A percentile compares a stretch with the other conserved stretches of the same genome.
phyloP scores from a whole-genome alignment of 2,888 invertebrate species.

The Frankliniella fusca region DNA sequence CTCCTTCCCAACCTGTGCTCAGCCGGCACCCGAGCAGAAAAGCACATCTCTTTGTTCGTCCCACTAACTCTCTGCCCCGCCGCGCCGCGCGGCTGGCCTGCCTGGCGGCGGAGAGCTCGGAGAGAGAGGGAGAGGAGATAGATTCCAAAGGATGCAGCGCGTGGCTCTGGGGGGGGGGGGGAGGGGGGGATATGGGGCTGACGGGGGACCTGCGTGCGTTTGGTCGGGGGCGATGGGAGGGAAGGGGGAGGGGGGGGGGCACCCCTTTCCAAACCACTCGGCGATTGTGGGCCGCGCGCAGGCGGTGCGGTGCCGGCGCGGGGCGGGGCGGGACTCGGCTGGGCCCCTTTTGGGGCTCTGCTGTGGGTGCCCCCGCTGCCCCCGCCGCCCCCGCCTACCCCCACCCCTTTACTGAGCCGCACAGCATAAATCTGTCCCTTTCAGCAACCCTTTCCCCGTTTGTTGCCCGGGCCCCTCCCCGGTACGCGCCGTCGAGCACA shows the following conservation, averaged over 20 bases:
- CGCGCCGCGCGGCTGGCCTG: neutral
- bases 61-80: neutral
- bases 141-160: neutral
- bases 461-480: neutral
- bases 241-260: neutral
- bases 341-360: too few relatives aligned
- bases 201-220: too few relatives aligned
- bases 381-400: neutral
- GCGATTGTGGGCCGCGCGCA: too few relatives aligned
- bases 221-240: too few relatives aligned
- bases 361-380: neutral
- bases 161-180: neutral
- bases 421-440: conserved; percentile 21
- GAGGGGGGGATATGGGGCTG: neutral
- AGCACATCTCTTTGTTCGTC: conserved; percentile 4
- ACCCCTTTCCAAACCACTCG: neutral
- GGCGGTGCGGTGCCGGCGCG: too few relatives aligned
- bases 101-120: too few relatives aligned
- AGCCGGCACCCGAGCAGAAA: neutral
- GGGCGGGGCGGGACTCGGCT: too few relatives aligned
- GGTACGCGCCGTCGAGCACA: neutral
- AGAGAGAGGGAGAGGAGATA: neutral
- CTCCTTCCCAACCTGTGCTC: neutral
- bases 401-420: neutral
- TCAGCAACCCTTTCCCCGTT: conserved; percentile 2